Conservation (phyloP, 2,797 vertebrate genomes). For the Sparidentex hasta region DNA sequence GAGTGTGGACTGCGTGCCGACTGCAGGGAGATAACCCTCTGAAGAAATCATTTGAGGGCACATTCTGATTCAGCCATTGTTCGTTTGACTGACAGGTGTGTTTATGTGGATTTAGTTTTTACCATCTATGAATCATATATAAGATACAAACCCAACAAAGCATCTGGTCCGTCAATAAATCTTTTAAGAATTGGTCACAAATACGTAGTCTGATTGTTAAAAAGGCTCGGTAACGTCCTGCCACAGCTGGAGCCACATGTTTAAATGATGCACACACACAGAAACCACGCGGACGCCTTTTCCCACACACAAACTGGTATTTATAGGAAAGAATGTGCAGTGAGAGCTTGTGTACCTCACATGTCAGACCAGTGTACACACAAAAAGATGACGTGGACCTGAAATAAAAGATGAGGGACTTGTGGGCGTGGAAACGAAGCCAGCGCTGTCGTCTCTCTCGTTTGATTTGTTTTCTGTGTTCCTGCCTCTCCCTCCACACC, state of each 20-base stretch:
- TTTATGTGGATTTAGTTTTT: background rate
- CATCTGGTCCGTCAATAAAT: background rate
- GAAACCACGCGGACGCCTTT: too few relatives aligned
- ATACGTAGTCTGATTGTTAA: background rate
- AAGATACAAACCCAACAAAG: background rate
- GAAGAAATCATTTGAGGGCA: background rate
- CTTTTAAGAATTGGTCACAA: background rate
- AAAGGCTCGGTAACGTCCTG: background rate
- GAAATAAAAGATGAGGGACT: too few relatives aligned
- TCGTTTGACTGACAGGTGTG: background rate
- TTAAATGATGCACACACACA: too few relatives aligned
- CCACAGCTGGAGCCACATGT: background rate
- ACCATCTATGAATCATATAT: background rate
- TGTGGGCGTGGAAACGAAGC: too few relatives aligned
- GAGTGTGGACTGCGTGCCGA: conserved; percentile 21
- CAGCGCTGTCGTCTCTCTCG: too few relatives aligned
- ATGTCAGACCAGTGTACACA: too few relatives aligned
- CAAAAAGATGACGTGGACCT: too few relatives aligned
- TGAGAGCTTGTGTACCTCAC: too few relatives aligned
- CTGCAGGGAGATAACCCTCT: conserved; percentile 12
- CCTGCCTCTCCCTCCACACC: too few relatives aligned
- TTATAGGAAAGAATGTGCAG: too few relatives aligned
- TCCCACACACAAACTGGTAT: too few relatives aligned
- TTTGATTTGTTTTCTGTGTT: too few relatives aligned
- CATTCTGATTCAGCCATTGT: background rate